phyloP scores from a whole-genome alignment of 1,140 invertebrate species.

The Goniozus legneri region DNA sequence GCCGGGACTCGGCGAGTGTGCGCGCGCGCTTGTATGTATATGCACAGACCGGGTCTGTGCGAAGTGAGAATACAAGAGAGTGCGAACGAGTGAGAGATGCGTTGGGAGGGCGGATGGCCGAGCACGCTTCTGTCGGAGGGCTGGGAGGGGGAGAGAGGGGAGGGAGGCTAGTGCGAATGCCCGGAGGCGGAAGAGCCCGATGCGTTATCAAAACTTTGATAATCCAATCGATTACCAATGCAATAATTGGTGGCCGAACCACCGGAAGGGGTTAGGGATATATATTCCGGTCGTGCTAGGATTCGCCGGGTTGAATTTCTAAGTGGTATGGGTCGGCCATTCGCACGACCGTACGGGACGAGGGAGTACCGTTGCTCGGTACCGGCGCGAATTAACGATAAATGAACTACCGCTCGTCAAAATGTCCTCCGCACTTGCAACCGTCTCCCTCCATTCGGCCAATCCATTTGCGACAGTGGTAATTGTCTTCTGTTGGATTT shows the following conservation, averaged over 20 bases:
- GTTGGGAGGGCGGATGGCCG: not conserved
- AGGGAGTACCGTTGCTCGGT: not conserved
- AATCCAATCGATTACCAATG: constrained; percentile 42
- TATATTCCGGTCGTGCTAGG: too few species aligned
- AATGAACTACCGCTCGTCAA: constrained; percentile 37
- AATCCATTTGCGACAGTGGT: constrained; percentile 37
- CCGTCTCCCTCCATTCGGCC: constrained; percentile 29
- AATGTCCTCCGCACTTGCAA: constrained; percentile 30
- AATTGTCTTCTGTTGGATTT: constrained; percentile 34
- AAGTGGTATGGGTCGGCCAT: not conserved
- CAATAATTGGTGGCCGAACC: constrained; percentile 36
- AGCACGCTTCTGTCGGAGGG: constrained; percentile 17
- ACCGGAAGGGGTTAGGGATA: constrained; percentile 10
- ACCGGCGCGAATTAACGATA: constrained; percentile 38
- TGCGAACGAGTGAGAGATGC: constrained; percentile 1
- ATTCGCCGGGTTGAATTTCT: not conserved
- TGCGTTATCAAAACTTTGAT: constrained; percentile 44
- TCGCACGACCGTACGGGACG: not conserved
- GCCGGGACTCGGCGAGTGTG: not conserved
- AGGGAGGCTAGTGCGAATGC: constrained; percentile 19
- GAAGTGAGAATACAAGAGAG: too few species aligned
- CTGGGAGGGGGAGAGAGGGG: constrained; percentile 3
- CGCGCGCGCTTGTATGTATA: too few species aligned
- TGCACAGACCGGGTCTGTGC: too few species aligned
- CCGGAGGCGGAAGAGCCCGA: constrained; percentile 31